Base-by-base conservation (phyloP, 1,140 invertebrate species). In the Cyphomyrmex costatus region DNA sequence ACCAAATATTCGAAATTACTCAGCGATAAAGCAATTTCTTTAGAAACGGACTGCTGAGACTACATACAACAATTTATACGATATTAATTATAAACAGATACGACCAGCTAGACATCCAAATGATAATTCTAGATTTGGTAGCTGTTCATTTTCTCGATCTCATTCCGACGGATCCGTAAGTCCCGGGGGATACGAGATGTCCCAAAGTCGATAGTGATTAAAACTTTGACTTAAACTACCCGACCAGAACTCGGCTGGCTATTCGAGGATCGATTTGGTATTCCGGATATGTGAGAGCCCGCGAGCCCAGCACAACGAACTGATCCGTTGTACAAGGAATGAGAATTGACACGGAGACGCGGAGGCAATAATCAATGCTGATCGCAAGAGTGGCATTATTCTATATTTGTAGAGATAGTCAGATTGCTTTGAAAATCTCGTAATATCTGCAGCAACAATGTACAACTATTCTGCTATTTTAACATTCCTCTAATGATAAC, bases 141-240 rank as follows among this genome's bases (percentile, higher is more conserved):
- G 85, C 86, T 87, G 86, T 91, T 89, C 89, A 91, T 91, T 91
- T 91, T 87, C 89, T 78, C 68, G 77, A 90, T 91, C 86, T 86
- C 83, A 77, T 90, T 90, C 82, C 89, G 53, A 79, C 74, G 65
- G 86, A 83, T 90, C 82, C 82, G 88, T 88, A 90, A 90, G 89
- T 91, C 89, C 68, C 89, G 73, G 24, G 89, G 89, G 89, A 90
- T 88, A 83, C 83, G 88, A 93, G 90, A 93, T 91, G 89, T 87
- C 87, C 89, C 84, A 76, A 91, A 93, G 92, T 93, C 92, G 92
- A 94, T 94, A 93, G 93, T 93, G 92, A 93, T 94, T 93, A 93
- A 93, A 94, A 94, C 92, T 94, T 94, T 89, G 88, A 91, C 92
- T 93, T 92, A 88, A 93, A 92, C 88, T 91, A 87, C 85, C 86